A percentile compares a stretch with the other conserved stretches of the same genome.
Evolutionary conservation across 2,888 invertebrate genomes (phyloP).

Genomic region (Periphyllus acericola): DNA sequence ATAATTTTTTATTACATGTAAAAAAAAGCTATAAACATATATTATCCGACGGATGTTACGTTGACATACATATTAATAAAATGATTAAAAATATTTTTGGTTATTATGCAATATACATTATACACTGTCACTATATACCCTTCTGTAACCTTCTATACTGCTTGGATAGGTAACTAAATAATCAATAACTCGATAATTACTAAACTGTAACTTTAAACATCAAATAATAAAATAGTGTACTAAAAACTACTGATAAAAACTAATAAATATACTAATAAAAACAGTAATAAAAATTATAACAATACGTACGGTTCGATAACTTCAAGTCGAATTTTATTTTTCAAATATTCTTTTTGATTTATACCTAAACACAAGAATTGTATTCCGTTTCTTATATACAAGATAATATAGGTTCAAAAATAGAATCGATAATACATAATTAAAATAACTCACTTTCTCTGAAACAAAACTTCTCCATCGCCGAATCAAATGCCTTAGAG

Average conservation of each 20-base stretch:
- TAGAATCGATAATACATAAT: neutral
- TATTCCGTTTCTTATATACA: neutral
- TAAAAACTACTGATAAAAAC: neutral
- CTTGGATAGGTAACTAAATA: too few relatives aligned
- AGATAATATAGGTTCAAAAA: neutral
- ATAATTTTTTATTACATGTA: neutral
- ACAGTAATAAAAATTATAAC: neutral
- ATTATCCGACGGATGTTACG: neutral
- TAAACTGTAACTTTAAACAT: neutral
- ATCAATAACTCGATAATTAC: neutral
- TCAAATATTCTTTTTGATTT: constrained; percentile 10
- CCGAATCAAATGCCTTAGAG: constrained; percentile 42
- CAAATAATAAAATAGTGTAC: neutral
- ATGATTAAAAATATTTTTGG: neutral
- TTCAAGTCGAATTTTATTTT: neutral
- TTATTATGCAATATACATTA: neutral
- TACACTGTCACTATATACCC: neutral
- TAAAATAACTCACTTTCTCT: constrained; percentile 36
- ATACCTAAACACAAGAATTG: neutral
- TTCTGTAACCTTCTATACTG: too few relatives aligned
- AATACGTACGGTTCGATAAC: constrained; percentile 29
- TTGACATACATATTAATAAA: constrained; percentile 2
- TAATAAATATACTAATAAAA: neutral
- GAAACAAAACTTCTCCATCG: constrained; percentile 4
- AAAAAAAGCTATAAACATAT: neutral